Evolutionary conservation across 2,888 invertebrate species (phyloP), one percentile per base, ranked within the genome.

Genomic region (Coenonympha glycerion): DNA sequence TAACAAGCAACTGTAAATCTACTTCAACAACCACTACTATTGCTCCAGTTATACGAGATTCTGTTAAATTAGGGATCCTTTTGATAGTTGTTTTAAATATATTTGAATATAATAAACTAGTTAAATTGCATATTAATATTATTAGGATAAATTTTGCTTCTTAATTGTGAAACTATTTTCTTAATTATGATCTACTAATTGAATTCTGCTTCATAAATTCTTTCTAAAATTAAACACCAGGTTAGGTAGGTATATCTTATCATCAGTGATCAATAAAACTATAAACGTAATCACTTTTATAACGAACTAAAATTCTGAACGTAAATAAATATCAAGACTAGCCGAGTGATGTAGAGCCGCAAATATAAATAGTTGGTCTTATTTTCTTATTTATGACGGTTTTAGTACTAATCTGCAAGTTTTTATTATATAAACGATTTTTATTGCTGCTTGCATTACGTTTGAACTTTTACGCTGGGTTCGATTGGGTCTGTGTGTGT

Each of bases 321-420:
- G 16, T 3, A 51, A 26, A 48, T 30, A n/a, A n/a, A n/a, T 63
- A 72, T 66, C 75, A 79, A 81, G 59, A 66, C 47, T 24, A n/a
- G 22, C 58, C 11, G 11, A 19, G 13, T 61, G 3, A 9, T 52
- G 59, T 65, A 58, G 16, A 65, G 60, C 68, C 69, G 70, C 74
- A 73, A 76, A 74, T 79, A 82, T 80, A 82, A 81, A 84, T 81
- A 83, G 78, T 68, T 68, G 75, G 69, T 79, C 74, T 79, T 78
- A 82, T 83, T 82, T 80, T 78, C 68, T 78, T 80, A 79, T 85
- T 84, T 81, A 84, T 68, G 77, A 71, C 75, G 75, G 75, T 77
- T 82, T 76, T 70, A 76, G 76, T 74, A 70, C 76, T 79, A 75
- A 81, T 80, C 77, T 73, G 79, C 76, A 78, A 80, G 76, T 81